Percentiles rank a stretch among this genome's conserved stretches.
These are phyloP conservation scores for Ctenodactylus gundi DNA, from an alignment of 2,113 vertebrate species.

Conservation along the genomic window DNA sequence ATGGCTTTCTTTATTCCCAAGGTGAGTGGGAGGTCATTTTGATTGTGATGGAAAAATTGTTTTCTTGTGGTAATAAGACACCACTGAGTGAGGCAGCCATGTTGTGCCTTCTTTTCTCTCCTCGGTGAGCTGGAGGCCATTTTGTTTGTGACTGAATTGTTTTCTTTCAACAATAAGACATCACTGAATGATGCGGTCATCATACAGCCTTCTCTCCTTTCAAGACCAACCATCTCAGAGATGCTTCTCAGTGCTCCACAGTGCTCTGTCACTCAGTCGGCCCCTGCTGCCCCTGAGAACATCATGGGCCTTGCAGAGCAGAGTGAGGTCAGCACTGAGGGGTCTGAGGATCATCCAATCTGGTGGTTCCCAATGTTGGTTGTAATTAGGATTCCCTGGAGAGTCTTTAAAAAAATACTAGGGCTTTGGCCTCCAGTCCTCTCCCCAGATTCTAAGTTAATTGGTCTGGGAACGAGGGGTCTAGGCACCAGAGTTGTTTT, in stretches of 20 bases:
- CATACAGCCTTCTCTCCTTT: background rate
- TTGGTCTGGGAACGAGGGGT: slow-evolving; percentile 57
- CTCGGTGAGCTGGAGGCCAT: no score
- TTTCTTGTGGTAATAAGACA: background rate
- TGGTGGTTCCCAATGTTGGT: background rate
- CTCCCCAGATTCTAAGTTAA: slow-evolving; percentile 44
- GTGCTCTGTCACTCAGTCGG: background rate
- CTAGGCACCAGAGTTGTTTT: background rate
- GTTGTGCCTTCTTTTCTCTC: background rate
- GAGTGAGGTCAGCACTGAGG: background rate
- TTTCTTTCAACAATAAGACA: background rate
- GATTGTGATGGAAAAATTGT: no score
- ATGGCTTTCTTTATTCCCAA: background rate
- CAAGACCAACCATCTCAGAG: background rate
- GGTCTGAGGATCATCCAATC: background rate
- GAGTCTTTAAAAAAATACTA: slow-evolving; percentile 55
- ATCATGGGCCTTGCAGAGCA: background rate
- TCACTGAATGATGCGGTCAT: background rate
- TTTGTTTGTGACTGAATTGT: background rate
- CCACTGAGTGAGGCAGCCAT: background rate
- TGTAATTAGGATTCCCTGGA: background rate
- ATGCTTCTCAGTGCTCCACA: no score
- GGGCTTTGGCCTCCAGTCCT: background rate
- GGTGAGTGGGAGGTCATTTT: no score
- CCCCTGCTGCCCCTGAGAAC: background rate